Evolutionary conservation across 2,113 vertebrate genomes (phyloP), one percentile per base, ranked within the genome.

Genomic region (Lethenteron camtschaticum): DNA sequence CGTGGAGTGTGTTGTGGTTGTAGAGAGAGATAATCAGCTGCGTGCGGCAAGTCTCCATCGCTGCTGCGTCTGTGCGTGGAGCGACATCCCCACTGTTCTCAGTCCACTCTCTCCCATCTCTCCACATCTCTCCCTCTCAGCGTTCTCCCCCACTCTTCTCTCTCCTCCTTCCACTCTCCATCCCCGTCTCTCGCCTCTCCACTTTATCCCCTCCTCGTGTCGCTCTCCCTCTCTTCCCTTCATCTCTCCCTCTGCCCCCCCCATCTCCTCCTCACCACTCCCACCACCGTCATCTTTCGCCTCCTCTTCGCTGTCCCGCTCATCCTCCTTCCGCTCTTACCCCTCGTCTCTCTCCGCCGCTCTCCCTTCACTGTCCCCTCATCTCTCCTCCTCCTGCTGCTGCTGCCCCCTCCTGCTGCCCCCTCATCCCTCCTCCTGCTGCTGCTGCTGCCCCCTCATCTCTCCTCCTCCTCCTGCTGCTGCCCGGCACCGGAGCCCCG

Each of bases 71-170:
- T 41, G 41, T 41, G 41, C 41, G 41, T 41, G 41, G 5, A 6
- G 41, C 41, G 41, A 6, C 41, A 41, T 41, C 41, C 41, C 0
- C 55, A 0, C 71, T n/a, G 20, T 5, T 1, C 60, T 7, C 13
- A 14, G 13, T 18, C 3, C 13, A 14, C 60, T 0, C 2, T 0
- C 2, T 63, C 2, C 13, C 0, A 41, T 41, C 20, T 20, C 24
- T 24, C 24, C 24, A 24, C 63, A 24, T 70, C 58, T 2, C 76
- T 76, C 76, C 76, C 77, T 11, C 24, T 41, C 24, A 4, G 24
- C 24, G 24, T 41, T 41, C 24, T 41, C 41, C 41, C 41, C 41
- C 6, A 41, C 41, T 1, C 41, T 6, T 1, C 18, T 14, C 3
- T n/a, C 41, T 41, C 41, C 55, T 13, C 41, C 13, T 16, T 12